Evolutionary conservation across 1,140 invertebrate genomes (phyloP), one percentile per base, ranked within the genome.

Genomic region (Bombus affinis): DNA sequence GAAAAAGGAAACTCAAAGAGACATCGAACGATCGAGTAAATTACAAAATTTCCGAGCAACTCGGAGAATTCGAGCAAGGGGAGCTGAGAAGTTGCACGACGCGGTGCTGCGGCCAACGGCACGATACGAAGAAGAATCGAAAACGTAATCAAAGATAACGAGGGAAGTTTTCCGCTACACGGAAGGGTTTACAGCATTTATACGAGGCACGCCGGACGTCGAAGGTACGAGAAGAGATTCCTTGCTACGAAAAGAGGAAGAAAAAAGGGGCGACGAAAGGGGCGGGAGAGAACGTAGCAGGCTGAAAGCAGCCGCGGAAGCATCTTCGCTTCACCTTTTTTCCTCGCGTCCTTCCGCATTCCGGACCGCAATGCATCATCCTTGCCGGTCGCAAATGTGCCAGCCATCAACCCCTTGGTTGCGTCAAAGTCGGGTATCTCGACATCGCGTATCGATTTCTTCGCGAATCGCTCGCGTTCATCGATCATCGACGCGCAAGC

Each of bases 61-160:
- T 37, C 15, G 28, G 39, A 35, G 53, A 62, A 73, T 73, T 44
- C 10, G 72, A 28, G 47, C 35, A 28, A 4, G 6, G 18, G 25
- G 53, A 15, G 57, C 47, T n/a, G 28, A 35, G 32, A 70, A 68
- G 22, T 77, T 76, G 1, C 10, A 2, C 65, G 65, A 18, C 12
- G 28, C 47, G 18, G 47, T 22, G 47, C 15, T 22, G 47, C 47
- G 47, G 47, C 47, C 6, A 53, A 18, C 47, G 47, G 18, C 47
- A 6, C 32, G n/a, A 9, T 18, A 32, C 65, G 84, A 74, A 57
- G 71, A 53, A 75, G 84, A 81, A 82, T 86, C 78, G 80, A 81
- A 76, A 86, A 76, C 79, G 72, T 86, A 86, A 86, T 82, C 71
- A 86, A 75, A 86, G 84, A 86, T 86, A 86, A 86, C 74, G 79